Percentiles rank a stretch among this genome's conserved stretches.
These are phyloP conservation scores for Barbus barbus DNA, from an alignment of 2,113 vertebrate genomes.

Conservation along the genomic window DNA sequence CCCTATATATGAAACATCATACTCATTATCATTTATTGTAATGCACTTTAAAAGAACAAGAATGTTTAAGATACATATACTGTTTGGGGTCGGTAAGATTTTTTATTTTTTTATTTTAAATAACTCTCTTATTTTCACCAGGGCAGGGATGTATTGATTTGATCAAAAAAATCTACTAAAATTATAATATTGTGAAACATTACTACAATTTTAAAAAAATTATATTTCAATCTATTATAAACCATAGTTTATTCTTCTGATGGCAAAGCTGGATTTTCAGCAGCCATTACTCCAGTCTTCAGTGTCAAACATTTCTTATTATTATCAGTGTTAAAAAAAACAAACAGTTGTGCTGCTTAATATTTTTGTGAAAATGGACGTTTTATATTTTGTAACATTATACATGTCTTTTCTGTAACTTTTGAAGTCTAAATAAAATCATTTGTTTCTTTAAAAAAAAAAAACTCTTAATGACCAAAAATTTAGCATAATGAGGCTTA, in stretches of 20 bases:
- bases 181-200: not conserved
- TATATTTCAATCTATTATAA: not conserved
- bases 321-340: too few relatives aligned
- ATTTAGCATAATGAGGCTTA: not conserved
- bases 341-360: too few relatives aligned
- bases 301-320: not conserved
- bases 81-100: not conserved
- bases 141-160: not conserved
- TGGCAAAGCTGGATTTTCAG: not conserved
- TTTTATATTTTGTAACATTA: too few relatives aligned
- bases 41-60: not conserved
- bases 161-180: not conserved
- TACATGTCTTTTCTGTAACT: too few relatives aligned
- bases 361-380: too few relatives aligned
- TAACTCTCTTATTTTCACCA: not conserved
- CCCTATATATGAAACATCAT: constrained; percentile 54
- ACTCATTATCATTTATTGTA: not conserved
- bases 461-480: not conserved
- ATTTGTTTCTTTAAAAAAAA: not conserved
- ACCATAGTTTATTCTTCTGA: not conserved
- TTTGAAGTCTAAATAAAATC: too few relatives aligned
- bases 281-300: not conserved
- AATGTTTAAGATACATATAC: not conserved
- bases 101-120: not conserved
- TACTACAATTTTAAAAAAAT: not conserved